These are phyloP conservation scores for Hypolimnas misippus DNA, from an alignment of 2,888 invertebrate genomes.

Conservation along the genomic window DNA sequence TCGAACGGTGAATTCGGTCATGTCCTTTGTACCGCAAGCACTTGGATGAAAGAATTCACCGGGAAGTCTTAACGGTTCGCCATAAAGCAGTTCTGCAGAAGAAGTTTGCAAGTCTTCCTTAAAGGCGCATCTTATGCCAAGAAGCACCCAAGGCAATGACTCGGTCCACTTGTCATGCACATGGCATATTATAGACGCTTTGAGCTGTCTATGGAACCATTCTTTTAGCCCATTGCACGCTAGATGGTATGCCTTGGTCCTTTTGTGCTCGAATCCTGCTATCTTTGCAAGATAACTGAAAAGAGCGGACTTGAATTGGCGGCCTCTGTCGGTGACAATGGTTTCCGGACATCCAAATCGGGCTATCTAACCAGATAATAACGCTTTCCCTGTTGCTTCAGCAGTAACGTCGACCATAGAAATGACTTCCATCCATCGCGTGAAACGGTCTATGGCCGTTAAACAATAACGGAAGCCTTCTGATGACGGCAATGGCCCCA, in stretches of 20 bases:
- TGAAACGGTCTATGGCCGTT: neutral
- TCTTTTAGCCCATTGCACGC: slow-evolving; percentile 18
- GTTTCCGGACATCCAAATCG: slow-evolving; percentile 58
- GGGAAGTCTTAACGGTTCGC: slow-evolving; percentile 44
- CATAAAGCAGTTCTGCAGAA: slow-evolving; percentile 43
- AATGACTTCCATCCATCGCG: slow-evolving; percentile 14
- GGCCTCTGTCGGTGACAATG: slow-evolving; percentile 43
- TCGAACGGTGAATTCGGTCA: slow-evolving; percentile 33
- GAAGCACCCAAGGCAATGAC: slow-evolving; percentile 37
- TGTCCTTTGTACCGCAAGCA: slow-evolving; percentile 23
- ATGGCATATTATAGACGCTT: slow-evolving; percentile 50
- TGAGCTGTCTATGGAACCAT: slow-evolving; percentile 57
- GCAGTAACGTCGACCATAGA: slow-evolving; percentile 4
- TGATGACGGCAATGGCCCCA: slow-evolving; percentile 46
- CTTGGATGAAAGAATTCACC: slow-evolving; percentile 35
- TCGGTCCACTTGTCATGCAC: slow-evolving; percentile 26
- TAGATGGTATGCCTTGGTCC: slow-evolving; percentile 44
- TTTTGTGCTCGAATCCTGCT: slow-evolving; percentile 26
- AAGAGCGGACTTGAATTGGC: slow-evolving; percentile 49
- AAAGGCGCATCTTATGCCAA: slow-evolving; percentile 37
- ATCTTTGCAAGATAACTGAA: slow-evolving; percentile 37
- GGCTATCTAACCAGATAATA: slow-evolving; percentile 58
- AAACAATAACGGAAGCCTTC: slow-evolving; percentile 11
- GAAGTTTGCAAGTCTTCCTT: slow-evolving; percentile 42
- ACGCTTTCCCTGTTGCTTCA: slow-evolving; percentile 34